Conservation (phyloP, 2,797 vertebrate genomes). For the Macroramphosus scolopax region DNA sequence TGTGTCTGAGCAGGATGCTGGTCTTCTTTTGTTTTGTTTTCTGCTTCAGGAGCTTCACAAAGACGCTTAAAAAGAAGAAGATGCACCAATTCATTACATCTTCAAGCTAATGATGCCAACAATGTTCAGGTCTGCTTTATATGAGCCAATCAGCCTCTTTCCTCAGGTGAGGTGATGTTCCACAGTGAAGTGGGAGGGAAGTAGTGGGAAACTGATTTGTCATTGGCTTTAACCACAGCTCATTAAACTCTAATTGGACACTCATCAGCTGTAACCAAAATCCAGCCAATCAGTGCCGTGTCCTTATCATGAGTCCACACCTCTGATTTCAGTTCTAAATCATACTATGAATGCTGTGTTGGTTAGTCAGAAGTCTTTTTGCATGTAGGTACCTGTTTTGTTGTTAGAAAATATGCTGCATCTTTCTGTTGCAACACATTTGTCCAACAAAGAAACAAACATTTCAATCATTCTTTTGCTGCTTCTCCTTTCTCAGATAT, state of each 20-base stretch:
- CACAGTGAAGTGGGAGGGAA: constrained; percentile 9
- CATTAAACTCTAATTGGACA: constrained; percentile 30
- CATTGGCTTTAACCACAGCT: constrained; percentile 30
- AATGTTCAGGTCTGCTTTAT: too few relatives aligned
- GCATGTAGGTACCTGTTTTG: constrained; percentile 18
- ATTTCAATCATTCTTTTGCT: not conserved
- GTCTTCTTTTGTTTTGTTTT: too few relatives aligned
- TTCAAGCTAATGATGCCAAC: too few relatives aligned
- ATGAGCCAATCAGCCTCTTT: not conserved
- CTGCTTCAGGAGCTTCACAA: too few relatives aligned
- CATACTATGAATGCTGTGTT: not conserved
- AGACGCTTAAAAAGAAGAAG: too few relatives aligned
- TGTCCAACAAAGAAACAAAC: not conserved
- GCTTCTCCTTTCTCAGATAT: constrained; percentile 30
- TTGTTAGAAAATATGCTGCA: too few relatives aligned
- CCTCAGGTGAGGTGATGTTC: constrained; percentile 26
- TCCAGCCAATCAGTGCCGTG: constrained; percentile 43
- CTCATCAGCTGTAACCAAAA: constrained; percentile 43
- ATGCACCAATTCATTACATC: too few relatives aligned
- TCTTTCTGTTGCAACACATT: not conserved
- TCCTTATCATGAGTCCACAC: not conserved
- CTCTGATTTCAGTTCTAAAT: constrained; percentile 34
- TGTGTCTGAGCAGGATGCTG: too few relatives aligned
- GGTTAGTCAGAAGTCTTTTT: constrained; percentile 18
- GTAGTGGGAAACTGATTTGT: constrained; percentile 1